A percentile compares a stretch with the other conserved stretches of the same genome.
Conservation (phyloP, 2,888 invertebrate species). For the Drosophila infuscata region DNA sequence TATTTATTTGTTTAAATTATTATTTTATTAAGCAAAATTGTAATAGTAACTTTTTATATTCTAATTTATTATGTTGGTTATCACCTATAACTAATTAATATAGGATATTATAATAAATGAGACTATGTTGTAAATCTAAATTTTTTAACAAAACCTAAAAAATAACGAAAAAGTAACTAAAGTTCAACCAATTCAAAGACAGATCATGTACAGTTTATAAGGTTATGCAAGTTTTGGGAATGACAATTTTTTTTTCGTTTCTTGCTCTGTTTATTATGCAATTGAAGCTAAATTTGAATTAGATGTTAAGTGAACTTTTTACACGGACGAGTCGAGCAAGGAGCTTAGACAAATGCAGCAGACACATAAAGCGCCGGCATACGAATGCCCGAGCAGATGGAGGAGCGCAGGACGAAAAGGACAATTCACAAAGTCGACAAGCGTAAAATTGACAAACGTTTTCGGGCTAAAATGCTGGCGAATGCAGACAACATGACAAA, state of each 20-base stretch:
- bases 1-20: not conserved
- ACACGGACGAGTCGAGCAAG: not conserved
- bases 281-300: not conserved
- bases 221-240: not conserved
- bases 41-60: not conserved
- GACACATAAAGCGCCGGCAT: slow-evolving; percentile 20
- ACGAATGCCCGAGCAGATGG: slow-evolving; percentile 28
- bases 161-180: not conserved
- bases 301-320: slow-evolving; percentile 2
- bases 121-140: not conserved
- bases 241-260: not conserved
- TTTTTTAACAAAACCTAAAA: not conserved
- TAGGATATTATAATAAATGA: too few species aligned
- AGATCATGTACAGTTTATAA: not conserved
- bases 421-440: slow-evolving; percentile 75
- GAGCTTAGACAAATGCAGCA: slow-evolving; percentile 29
- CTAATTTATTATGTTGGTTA: not conserved
- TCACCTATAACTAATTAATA: not conserved
- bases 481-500: slow-evolving; percentile 39
- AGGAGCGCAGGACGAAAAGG: slow-evolving; percentile 52
- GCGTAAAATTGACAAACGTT: slow-evolving; percentile 81
- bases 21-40: not conserved
- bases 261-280: not conserved
- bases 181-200: not conserved
- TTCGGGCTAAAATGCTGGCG: slow-evolving; percentile 61